These are phyloP conservation scores for Dynastes hyllus DNA, from an alignment of 2,888 invertebrate species.

Conservation along the genomic window DNA sequence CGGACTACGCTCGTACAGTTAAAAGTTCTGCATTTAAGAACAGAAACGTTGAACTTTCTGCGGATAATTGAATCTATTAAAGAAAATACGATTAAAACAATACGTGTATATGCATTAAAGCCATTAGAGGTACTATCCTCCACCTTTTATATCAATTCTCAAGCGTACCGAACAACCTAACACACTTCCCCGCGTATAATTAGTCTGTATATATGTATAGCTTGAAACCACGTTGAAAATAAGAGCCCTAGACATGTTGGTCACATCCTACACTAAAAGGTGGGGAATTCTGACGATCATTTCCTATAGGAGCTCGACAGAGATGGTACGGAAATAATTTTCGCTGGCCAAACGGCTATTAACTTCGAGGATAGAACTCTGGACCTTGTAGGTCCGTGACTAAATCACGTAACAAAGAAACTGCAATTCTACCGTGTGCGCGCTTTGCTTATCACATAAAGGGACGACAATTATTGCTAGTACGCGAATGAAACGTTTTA, in stretches of 20 bases:
- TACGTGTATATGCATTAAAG: too few relatives aligned
- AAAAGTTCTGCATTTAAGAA: too few relatives aligned
- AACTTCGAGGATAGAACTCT: neutral
- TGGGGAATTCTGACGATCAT: neutral
- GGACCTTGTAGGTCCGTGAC: neutral
- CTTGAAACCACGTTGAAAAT: too few relatives aligned
- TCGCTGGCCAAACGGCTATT: neutral
- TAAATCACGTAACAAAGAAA: constrained; percentile 7
- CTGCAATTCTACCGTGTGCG: neutral
- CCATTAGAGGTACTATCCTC: too few relatives aligned
- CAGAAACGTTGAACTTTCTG: too few relatives aligned
- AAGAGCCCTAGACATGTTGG: neutral
- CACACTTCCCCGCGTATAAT: too few relatives aligned
- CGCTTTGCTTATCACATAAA: neutral
- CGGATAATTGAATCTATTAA: too few relatives aligned
- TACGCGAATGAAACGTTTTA: neutral
- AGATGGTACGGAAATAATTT: constrained; percentile 6
- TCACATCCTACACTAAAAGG: neutral
- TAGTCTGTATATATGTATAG: too few relatives aligned
- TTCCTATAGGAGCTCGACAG: neutral
- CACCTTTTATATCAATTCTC: too few relatives aligned
- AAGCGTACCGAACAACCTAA: too few relatives aligned
- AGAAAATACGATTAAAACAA: too few relatives aligned
- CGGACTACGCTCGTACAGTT: too few relatives aligned
- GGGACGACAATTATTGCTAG: neutral